These are phyloP conservation scores for Ficedula albicollis DNA, from an alignment of 2,797 vertebrate species.

Conservation along the genomic window DNA sequence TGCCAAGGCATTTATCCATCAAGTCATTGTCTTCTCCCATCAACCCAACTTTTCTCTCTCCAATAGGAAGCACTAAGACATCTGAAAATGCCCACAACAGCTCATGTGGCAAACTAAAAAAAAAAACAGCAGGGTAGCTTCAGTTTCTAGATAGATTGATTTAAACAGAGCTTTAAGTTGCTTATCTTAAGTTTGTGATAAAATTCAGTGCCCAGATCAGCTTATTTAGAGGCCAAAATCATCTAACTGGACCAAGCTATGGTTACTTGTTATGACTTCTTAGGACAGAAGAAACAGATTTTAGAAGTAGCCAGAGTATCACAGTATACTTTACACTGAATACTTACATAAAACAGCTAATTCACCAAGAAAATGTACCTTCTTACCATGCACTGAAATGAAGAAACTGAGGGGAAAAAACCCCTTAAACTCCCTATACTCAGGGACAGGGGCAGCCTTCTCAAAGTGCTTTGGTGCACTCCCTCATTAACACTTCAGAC, in stretches of 20 bases:
- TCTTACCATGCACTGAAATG: background rate
- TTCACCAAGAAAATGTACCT: background rate
- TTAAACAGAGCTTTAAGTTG: background rate
- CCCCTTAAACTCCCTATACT: accelerated
- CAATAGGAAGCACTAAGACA: background rate
- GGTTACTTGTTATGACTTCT: background rate
- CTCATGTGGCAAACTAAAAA: background rate
- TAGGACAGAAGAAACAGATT: background rate
- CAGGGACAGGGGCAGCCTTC: background rate
- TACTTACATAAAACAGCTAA: background rate
- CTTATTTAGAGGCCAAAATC: background rate
- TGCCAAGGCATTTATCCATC: background rate
- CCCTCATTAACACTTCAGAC: background rate
- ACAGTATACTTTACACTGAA: background rate
- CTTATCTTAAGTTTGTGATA: background rate
- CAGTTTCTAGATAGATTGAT: background rate
- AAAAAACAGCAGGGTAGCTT: background rate
- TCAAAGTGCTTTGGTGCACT: background rate
- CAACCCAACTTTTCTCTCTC: background rate
- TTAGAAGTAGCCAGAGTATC: background rate
- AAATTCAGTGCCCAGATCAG: background rate
- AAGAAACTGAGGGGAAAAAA: background rate
- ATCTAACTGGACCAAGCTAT: background rate
- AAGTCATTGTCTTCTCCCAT: background rate
- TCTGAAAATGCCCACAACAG: background rate